These are phyloP conservation scores for Dysmachus trigonus DNA, from an alignment of 2,888 invertebrate species.

Conservation along the genomic window DNA sequence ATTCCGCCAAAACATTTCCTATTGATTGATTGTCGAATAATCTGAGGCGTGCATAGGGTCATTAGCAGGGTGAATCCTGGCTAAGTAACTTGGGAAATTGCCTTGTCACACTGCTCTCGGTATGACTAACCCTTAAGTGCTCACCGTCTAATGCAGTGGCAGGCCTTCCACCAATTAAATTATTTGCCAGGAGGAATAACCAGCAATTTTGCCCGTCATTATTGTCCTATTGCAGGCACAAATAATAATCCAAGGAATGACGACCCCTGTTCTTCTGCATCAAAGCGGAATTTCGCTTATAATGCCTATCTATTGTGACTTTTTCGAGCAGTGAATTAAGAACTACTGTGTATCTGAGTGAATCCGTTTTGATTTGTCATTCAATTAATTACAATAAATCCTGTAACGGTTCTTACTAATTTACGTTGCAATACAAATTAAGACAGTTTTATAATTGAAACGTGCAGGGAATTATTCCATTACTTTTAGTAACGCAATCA, in stretches of 20 bases:
- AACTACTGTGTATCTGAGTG: not conserved
- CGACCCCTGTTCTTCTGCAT: not conserved
- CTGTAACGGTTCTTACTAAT: not conserved
- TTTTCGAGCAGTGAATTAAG: not conserved
- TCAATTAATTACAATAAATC: conserved; percentile 12
- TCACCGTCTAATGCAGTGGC: not conserved
- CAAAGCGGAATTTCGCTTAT: not conserved
- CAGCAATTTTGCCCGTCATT: conserved; percentile 24
- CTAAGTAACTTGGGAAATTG: conserved; percentile 24
- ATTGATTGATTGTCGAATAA: conserved; percentile 42
- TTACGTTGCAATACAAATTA: not conserved
- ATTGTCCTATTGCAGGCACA: not conserved
- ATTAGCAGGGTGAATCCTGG: conserved; percentile 33
- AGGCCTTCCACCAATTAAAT: conserved; percentile 26
- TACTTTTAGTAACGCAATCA: not conserved
- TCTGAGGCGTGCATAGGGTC: conserved; percentile 37
- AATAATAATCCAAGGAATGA: not conserved
- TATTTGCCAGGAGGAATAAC: conserved; percentile 34
- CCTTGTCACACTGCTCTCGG: not conserved
- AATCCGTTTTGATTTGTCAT: conserved; percentile 15
- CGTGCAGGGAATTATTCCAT: not conserved
- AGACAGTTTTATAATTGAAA: not conserved
- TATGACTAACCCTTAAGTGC: conserved; percentile 28
- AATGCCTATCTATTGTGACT: not conserved
- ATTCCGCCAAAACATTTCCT: conserved; percentile 5